These are phyloP conservation scores for Calyptomena viridis DNA, from an alignment of 2,113 vertebrate genomes.

Conservation along the genomic window DNA sequence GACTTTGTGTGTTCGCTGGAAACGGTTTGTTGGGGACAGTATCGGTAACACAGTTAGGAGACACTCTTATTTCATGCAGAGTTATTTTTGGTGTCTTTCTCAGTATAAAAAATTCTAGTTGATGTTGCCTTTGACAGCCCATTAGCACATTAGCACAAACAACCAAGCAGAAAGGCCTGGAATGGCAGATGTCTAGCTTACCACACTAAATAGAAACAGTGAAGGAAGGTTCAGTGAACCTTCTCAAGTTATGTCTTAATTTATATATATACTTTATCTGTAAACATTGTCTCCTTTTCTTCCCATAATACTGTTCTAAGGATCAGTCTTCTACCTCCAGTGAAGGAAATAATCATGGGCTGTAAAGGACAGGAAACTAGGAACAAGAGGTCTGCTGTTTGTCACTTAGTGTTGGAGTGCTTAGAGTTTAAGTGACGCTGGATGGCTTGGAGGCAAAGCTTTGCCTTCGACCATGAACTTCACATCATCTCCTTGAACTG, in stretches of 20 bases:
- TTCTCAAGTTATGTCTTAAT: not conserved
- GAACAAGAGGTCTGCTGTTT: not conserved
- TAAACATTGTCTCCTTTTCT: not conserved
- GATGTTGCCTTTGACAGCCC: rapidly evolving
- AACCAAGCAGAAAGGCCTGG: not conserved
- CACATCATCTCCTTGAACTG: not conserved
- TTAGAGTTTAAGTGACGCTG: not conserved
- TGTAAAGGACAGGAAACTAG: not conserved
- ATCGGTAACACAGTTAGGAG: not conserved
- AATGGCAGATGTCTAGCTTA: not conserved
- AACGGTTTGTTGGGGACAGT: not conserved
- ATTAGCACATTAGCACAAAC: not conserved
- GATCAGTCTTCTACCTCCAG: not conserved
- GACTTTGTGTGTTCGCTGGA: not conserved
- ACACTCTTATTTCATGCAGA: not conserved
- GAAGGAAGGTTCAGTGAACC: not conserved
- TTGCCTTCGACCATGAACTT: not conserved
- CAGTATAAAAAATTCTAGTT: not conserved
- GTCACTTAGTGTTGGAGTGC: not conserved
- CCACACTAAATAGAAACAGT: not conserved
- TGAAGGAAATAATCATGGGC: not conserved
- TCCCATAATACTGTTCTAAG: not conserved
- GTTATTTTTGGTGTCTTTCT: not conserved
- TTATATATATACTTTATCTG: not conserved
- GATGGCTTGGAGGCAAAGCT: not conserved